phyloP scores from a whole-genome alignment of 2,113 vertebrate species.

The Strigops habroptila region DNA sequence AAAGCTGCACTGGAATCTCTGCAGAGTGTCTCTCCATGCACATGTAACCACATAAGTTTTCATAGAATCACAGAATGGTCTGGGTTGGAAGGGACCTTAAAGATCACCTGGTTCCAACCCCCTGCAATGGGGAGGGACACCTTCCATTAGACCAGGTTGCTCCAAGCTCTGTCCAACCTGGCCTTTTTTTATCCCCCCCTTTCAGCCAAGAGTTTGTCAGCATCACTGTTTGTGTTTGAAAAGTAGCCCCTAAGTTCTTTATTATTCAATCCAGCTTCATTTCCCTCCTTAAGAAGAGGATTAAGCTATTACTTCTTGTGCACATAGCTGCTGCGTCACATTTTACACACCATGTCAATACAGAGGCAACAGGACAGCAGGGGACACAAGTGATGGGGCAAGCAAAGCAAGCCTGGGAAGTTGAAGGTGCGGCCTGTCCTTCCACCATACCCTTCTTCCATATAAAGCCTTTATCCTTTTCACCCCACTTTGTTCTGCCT shows the following conservation, averaged over 20 bases:
- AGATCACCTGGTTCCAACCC: neutral
- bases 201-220: neutral
- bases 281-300: neutral
- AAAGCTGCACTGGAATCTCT: neutral
- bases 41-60: neutral
- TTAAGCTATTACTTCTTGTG: neutral
- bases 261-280: neutral
- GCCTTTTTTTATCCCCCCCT: neutral
- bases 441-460: neutral
- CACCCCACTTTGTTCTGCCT: neutral
- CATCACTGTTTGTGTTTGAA: neutral
- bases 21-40: neutral
- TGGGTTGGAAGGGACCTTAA: neutral
- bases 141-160: neutral
- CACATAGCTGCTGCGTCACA: rapidly evolving
- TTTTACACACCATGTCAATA: neutral
- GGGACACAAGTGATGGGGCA: neutral
- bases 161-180: neutral
- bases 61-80: neutral
- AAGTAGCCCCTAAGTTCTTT: neutral
- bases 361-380: rapidly evolving
- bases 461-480: neutral
- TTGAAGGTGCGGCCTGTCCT: neutral
- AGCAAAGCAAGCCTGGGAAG: neutral
- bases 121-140: neutral